Evolutionary conservation across 2,113 vertebrate species (phyloP), one percentile per base, ranked within the genome.

Genomic region (Clarias magur): DNA sequence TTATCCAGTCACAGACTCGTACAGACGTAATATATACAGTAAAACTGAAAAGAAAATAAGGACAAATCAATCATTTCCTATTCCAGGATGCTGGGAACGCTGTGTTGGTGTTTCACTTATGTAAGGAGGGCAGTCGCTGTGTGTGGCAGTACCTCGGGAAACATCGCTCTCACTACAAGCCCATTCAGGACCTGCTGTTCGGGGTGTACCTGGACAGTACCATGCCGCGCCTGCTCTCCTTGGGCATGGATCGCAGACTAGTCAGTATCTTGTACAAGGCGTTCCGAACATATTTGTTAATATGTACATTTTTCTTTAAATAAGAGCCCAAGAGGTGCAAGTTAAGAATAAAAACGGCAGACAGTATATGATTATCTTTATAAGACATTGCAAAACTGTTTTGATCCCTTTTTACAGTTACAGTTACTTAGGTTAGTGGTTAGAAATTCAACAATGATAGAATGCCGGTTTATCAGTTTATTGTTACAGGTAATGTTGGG

Each of bases 161-260:
- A 48, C 93, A 99, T n/a, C 89, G 88, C 0, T 96, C 97, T 34
- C 98, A 99, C 90, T 97, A 94, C 93, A 96, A 96, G 86, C 94
- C 94, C 88, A 97, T 99, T 87, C 93, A 86, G 88, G 96, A 93
- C 89, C 94, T 99, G 89, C 93, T 98, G 34, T 99, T 99, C 12
- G 98, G 97, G 53, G 91, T 97, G 15, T 91, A 96, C 67, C 87
- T 95, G 38, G 97, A 96, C 89, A 96, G 92, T 88, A 92, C 91
- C 0, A 81, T 96, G 81, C 95, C 97, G 16, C 91, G 97, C n/a
- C 95, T 99, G 56, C 93, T 99, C 82, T 99, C 97, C 89, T 94
- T 99, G 0, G 98, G 97, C 23, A 94, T 91, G 90, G 98, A 99
- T 91, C 90, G 95, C 34, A 92, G 94, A 67, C 91, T 99, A 96